Evolutionary conservation across 2,888 invertebrate genomes (phyloP).

Genomic region (Ametastegia equiseti): DNA sequence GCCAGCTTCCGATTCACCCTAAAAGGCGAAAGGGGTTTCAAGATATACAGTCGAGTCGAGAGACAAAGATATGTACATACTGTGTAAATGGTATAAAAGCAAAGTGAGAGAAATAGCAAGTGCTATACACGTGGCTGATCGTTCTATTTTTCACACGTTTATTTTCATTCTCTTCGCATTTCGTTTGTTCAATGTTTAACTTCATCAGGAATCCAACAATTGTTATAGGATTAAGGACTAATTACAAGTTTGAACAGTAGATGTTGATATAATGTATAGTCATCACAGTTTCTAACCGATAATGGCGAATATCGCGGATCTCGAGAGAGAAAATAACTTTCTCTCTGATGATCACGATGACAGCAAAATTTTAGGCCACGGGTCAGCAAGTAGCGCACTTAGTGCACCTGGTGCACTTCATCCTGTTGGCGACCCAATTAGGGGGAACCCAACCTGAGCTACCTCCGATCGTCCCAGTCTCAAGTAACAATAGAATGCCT

Average conservation of each 20-base stretch:
- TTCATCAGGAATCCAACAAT: not conserved
- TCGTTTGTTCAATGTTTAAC: not conserved
- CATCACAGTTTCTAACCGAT: not conserved
- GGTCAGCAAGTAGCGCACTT: no score
- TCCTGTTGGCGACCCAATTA: no score
- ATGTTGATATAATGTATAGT: conserved; percentile 1
- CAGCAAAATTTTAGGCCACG: no score
- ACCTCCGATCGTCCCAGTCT: no score
- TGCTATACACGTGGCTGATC: not conserved
- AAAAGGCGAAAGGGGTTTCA: not conserved
- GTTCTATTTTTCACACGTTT: conserved; percentile 27
- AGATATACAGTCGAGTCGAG: conserved; percentile 10
- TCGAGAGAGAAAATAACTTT: conserved; percentile 2
- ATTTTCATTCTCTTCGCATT: not conserved
- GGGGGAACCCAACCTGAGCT: no score
- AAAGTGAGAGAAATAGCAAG: not conserved
- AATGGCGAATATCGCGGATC: not conserved
- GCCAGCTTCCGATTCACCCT: not conserved
- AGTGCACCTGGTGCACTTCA: no score
- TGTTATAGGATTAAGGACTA: conserved; percentile 11
- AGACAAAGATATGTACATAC: not conserved
- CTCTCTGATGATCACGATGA: no score
- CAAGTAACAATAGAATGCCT: no score
- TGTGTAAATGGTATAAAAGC: not conserved
- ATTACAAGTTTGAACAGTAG: conserved; percentile 4